Evolutionary conservation across 2,113 vertebrate species (phyloP), one percentile per base, ranked within the genome.

Genomic region (Hippoglossus stenolepis): DNA sequence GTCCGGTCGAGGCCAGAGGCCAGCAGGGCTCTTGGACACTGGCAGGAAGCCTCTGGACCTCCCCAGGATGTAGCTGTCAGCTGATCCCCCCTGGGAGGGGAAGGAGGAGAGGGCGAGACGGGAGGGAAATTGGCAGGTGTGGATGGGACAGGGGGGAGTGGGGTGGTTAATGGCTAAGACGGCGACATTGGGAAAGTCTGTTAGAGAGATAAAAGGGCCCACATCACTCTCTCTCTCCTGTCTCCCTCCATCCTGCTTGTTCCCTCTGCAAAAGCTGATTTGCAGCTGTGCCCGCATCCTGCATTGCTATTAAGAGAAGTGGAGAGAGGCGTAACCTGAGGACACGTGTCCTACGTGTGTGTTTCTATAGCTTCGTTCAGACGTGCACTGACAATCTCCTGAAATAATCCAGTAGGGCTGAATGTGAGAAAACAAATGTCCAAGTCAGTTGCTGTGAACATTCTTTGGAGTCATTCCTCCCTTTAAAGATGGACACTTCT

Each of bases 41-140:
- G 75, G 68, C 90, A 93, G 93, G 93, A 94, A 93, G 80, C 77
- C 83, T 80, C 85, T 81, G 83, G 87, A 83, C 80, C 89, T 85
- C 77, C 85, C 83, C 88, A 94, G 93, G 93, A 94, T 93, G 93
- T 88, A 85, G 86, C 91, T 94, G 91, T 93, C 93, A 92, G 91
- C 91, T 91, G 90, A 93, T 91, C 83, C 59, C 58, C 87, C 74
- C 17, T 56, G 80, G 87, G 90, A 90, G 82, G 74, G 72, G 72
- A 73, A 83, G 70, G 80, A 70, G 49, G 59, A 67, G 72, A 83
- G 73, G 49, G 75, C 80, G 87, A 81, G 82, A 82, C 56, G 28
- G 79, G 76, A 70, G 77, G 74, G 71, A 72, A 74, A 72, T 86
- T 87, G 86, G 86, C 89, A 90, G 85, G 91, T 91, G 89, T 79